Evolutionary conservation across 2,113 vertebrate genomes (phyloP).

Genomic region (Ellobius talpinus): DNA sequence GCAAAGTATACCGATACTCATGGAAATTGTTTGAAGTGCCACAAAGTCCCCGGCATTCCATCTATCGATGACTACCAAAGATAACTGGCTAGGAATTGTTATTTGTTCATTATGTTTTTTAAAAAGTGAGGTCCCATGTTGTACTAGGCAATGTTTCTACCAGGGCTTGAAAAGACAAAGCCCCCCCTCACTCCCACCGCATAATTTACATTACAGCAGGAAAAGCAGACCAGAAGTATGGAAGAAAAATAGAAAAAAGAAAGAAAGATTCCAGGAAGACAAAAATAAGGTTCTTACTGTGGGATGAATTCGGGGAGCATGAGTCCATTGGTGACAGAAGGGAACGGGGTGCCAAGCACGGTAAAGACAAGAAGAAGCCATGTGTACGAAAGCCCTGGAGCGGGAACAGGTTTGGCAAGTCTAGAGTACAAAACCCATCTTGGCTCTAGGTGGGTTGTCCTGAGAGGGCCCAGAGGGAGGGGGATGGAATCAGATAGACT

Average conservation of each 20-base stretch:
- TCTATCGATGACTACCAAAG: neutral
- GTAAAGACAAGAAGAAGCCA: neutral
- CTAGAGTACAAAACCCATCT: neutral
- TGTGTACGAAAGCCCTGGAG: neutral
- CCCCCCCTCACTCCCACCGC: neutral
- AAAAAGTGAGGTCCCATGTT: neutral
- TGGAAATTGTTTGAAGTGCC: neutral
- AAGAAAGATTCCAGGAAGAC: neutral
- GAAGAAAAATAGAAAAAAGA: neutral
- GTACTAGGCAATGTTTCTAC: neutral
- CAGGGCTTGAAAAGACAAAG: neutral
- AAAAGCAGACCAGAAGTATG: neutral
- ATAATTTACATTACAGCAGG: neutral
- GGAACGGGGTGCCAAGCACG: accelerated
- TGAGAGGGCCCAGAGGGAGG: neutral
- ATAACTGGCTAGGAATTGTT: neutral
- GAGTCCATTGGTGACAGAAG: neutral
- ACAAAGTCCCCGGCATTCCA: neutral
- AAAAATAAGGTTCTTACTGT: neutral
- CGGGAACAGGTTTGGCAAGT: neutral
- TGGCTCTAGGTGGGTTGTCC: neutral
- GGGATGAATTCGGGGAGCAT: accelerated
- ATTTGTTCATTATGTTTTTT: neutral
- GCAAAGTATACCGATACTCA: too few relatives aligned
- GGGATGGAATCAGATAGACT: neutral